Base-by-base conservation (phyloP, 2,113 vertebrate genomes). In the Bos javanicus region DNA sequence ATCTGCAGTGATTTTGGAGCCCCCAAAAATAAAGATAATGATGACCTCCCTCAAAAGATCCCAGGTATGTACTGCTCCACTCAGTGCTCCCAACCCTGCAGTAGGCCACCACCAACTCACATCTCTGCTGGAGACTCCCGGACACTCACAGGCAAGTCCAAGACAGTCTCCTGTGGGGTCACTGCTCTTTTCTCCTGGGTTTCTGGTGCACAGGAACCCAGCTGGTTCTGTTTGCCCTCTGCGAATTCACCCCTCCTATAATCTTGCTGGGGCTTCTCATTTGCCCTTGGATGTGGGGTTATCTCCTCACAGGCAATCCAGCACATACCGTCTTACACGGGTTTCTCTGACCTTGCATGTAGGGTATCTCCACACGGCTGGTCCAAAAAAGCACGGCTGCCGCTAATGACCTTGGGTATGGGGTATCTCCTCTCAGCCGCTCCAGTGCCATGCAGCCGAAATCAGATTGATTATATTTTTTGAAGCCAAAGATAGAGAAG, bases 351-450 rank as follows among this genome's bases (percentile, higher is more conserved):
- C 15, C 60, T 16, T 62, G 60, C 13, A 62, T 0, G 14, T 16
- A 13, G 28, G 14, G 30, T 16, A 17, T 33, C 60, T 64, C 60
- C 60, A 33, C 15, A 64, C 1, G 0, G 3, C 14, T 64, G 30
- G 30, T 33, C 30, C 30, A 33, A 30, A 7, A 64, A 33, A 64
- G 30, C 0, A 0, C 7, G 33, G 30, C 7, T 3, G 0, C 30
- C 0, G 0, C 62, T 64, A 33, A 33, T 64, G 62, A 64, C 15
- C 62, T 64, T 67, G 33, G 62, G n/a, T 3, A 0, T n/a, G 33
- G 33, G 62, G 62, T 67, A 67, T 67, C 16, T n/a, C 16, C 62
- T 67, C 62, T 67, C 1, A 0, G 62, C 16, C 3, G 0, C 33
- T 67, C 16, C 33, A 67, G 62, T 17, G 62, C 62, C 33, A 5